A percentile compares a stretch with the other conserved stretches of the same genome.
Evolutionary conservation across 2,113 vertebrate genomes (phyloP).

Genomic region (Mystacornis crossleyi): DNA sequence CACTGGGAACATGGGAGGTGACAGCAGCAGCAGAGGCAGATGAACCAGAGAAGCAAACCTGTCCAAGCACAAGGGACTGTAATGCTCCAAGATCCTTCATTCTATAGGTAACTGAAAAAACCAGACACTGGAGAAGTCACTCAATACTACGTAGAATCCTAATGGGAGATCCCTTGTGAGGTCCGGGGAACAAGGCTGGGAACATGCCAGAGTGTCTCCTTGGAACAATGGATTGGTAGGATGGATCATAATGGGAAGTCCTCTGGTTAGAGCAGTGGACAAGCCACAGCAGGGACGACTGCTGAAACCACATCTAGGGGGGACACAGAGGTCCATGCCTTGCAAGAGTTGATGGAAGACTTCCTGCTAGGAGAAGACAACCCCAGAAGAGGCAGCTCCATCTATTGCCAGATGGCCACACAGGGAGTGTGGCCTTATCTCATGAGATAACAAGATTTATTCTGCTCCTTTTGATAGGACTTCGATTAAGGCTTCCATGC

Average conservation of each 20-base stretch:
- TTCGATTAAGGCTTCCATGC: background rate
- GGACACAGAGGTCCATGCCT: background rate
- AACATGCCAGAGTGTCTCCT: background rate
- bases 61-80: background rate
- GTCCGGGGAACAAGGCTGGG: background rate
- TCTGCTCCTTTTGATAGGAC: background rate
- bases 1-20: background rate
- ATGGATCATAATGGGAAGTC: background rate
- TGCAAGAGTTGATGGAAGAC: slow-evolving; percentile 42
- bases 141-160: background rate
- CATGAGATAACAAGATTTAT: slow-evolving; percentile 36
- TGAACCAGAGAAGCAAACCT: background rate
- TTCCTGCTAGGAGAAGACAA: slow-evolving; percentile 41
- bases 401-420: background rate
- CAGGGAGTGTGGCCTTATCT: background rate
- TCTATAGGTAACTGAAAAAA: background rate
- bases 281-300: background rate
- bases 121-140: background rate
- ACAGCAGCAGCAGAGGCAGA: background rate
- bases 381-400: background rate
- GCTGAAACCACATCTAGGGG: slow-evolving; percentile 17
- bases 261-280: background rate
- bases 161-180: background rate
- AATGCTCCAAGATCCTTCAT: background rate
- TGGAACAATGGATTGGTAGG: background rate